Percentiles rank a stretch among this genome's conserved stretches.
These are phyloP conservation scores for Schizopygopsis pylzovi DNA, from an alignment of 2,797 vertebrate genomes.

Conservation along the genomic window DNA sequence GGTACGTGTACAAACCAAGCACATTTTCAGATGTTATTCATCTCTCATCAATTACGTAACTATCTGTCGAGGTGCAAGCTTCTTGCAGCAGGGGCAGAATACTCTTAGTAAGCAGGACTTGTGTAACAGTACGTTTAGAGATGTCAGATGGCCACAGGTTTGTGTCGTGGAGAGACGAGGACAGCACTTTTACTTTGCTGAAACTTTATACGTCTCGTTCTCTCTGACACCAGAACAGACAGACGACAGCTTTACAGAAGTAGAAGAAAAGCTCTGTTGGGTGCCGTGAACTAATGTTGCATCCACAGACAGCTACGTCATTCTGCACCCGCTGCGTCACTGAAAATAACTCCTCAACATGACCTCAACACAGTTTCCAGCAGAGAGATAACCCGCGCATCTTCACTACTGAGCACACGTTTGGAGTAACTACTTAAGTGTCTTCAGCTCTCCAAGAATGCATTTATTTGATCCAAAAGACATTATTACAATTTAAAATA, in stretches of 20 bases:
- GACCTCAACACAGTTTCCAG: neutral
- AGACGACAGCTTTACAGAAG: neutral
- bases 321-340: neutral
- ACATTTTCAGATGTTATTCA: conserved; percentile 10
- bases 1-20: too few species aligned
- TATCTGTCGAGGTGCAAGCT: too few species aligned
- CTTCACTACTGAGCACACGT: neutral
- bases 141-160: neutral
- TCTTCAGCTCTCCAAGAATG: neutral
- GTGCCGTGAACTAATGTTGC: neutral
- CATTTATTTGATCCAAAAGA: neutral
- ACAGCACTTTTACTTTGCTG: neutral
- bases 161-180: neutral
- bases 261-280: neutral
- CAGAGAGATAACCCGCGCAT: neutral
- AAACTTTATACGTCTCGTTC: neutral
- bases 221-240: neutral
- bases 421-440: neutral
- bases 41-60: conserved; percentile 9
- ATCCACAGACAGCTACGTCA: neutral
- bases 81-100: too few species aligned
- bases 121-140: neutral
- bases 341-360: neutral
- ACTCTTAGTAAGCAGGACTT: neutral
- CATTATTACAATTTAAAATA: neutral